Conservation (phyloP, 2,888 invertebrate genomes). For the Merodon equestris region DNA sequence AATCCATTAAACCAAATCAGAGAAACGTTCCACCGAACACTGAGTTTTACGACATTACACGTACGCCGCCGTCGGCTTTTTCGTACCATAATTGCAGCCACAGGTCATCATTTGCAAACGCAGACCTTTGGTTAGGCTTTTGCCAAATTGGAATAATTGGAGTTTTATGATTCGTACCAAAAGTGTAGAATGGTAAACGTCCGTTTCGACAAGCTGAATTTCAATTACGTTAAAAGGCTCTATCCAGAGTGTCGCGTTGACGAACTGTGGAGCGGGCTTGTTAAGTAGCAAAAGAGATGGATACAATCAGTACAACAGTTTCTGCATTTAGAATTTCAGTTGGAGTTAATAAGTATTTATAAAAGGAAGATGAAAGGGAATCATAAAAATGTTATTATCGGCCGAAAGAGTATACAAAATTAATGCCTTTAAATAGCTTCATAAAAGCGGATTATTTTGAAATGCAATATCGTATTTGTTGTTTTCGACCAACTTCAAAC, state of each 20-base stretch:
- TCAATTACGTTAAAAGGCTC: conserved; percentile 5
- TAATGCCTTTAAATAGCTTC: no score
- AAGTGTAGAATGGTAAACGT: not conserved
- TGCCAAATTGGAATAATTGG: conserved; percentile 35
- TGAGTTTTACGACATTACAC: not conserved
- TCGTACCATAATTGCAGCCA: not conserved
- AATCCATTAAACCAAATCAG: not conserved
- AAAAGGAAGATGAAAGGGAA: no score
- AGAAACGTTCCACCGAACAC: not conserved
- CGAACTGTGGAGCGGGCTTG: not conserved
- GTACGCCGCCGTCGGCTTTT: not conserved
- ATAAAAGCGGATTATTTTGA: no score
- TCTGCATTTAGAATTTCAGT: no score
- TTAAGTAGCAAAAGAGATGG: no score
- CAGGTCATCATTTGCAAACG: not conserved
- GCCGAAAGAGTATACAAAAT: no score
- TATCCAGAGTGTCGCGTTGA: not conserved
- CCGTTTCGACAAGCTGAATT: not conserved
- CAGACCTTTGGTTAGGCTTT: conserved; percentile 1
- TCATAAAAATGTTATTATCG: no score
- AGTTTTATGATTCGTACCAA: conserved; percentile 10
- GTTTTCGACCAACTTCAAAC: no score
- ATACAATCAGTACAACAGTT: not conserved
- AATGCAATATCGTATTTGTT: no score
- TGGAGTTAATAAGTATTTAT: no score